phyloP scores from a whole-genome alignment of 2,797 vertebrate genomes.

The Cirrhinus molitorella region DNA sequence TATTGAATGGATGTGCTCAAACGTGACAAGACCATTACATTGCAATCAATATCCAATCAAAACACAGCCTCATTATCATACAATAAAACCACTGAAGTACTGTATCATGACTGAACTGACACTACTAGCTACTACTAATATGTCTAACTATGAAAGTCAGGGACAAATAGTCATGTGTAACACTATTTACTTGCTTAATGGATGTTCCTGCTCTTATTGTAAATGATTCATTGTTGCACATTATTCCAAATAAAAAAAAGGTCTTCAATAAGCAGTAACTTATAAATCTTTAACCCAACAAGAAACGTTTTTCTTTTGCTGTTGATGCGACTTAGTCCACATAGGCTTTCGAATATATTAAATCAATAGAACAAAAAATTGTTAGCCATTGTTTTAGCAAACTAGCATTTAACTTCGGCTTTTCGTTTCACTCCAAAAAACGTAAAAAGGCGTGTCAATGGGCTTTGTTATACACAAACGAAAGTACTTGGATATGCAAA shows the following conservation, averaged over 20 bases:
- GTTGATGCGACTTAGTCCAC: background rate
- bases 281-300: background rate
- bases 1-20: constrained; percentile 19
- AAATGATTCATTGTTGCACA: background rate
- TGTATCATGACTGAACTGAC: constrained; percentile 28
- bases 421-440: background rate
- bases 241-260: background rate
- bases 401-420: no score
- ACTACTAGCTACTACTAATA: constrained; percentile 8
- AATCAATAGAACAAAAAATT: no score
- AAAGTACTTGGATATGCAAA: background rate
- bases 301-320: background rate
- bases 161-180: background rate
- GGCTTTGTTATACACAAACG: background rate
- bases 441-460: background rate
- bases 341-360: background rate
- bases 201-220: background rate
- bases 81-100: constrained; percentile 1
- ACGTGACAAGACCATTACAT: constrained; percentile 20
- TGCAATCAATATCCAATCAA: constrained; percentile 43
- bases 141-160: constrained; percentile 4
- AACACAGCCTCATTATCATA: constrained; percentile 27
- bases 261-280: constrained; percentile 2
- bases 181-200: background rate
- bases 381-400: no score